Evolutionary conservation across 2,113 vertebrate species (phyloP).

Genomic region (Kryptolebias marmoratus): DNA sequence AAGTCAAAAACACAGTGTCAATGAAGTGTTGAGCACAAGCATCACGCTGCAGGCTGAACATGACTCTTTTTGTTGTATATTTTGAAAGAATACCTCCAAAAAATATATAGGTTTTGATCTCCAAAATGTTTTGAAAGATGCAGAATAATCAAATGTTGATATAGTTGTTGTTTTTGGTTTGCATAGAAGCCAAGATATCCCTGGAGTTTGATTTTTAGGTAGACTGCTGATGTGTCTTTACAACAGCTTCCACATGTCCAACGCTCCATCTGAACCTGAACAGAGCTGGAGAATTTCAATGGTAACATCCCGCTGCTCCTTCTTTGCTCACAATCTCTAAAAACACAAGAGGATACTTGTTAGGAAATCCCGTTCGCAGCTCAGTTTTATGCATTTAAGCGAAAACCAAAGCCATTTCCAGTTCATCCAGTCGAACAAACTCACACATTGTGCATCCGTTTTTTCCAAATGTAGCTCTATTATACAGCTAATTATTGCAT

Average conservation of each 20-base stretch:
- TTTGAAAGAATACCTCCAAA: too few relatives aligned
- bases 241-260: not conserved
- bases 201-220: too few relatives aligned
- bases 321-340: not conserved
- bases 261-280: constrained; percentile 1
- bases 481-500: constrained; percentile 1
- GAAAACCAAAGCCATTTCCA: constrained; percentile 5
- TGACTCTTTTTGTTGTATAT: too few relatives aligned
- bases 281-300: not conserved
- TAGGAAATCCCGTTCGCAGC: not conserved
- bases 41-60: too few relatives aligned
- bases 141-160: too few relatives aligned
- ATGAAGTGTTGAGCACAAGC: too few relatives aligned
- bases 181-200: too few relatives aligned
- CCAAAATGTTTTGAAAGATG: too few relatives aligned
- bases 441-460: not conserved
- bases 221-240: not conserved
- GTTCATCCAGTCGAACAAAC: not conserved
- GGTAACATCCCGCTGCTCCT: not conserved
- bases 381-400: not conserved
- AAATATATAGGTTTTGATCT: too few relatives aligned
- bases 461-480: constrained; percentile 4
- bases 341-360: constrained; percentile 6
- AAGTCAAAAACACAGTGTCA: too few relatives aligned
- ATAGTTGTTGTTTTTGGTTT: too few relatives aligned